These are phyloP conservation scores for Tragelaphus buxtoni DNA, from an alignment of 2,113 vertebrate genomes.

Conservation along the genomic window DNA sequence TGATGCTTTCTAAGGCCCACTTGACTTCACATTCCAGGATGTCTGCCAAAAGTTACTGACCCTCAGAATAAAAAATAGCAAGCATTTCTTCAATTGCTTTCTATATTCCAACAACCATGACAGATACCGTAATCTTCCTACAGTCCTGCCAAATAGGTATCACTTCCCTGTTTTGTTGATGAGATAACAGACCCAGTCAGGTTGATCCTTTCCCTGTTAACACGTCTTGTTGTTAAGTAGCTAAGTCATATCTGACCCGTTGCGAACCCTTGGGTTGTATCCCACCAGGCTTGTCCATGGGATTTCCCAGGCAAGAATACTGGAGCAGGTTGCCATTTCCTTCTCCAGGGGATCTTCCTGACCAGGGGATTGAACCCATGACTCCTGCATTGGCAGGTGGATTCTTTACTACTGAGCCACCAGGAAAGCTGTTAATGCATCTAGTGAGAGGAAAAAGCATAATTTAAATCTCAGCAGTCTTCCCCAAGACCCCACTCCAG, in stretches of 20 bases:
- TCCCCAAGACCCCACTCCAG: not conserved
- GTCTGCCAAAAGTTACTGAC: not conserved
- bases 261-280: not conserved
- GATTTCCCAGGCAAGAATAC: not conserved
- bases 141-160: not conserved
- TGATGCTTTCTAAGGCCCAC: too few relatives aligned
- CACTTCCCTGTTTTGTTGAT: not conserved
- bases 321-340: not conserved
- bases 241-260: rapidly evolving
- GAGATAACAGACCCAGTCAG: not conserved
- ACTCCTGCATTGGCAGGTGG: not conserved
- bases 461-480: not conserved
- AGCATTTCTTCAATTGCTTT: not conserved
- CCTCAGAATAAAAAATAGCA: not conserved
- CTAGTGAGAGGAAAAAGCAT: not conserved
- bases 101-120: not conserved
- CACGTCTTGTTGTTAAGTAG: not conserved
- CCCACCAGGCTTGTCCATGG: not conserved
- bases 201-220: not conserved
- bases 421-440: not conserved
- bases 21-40: too few relatives aligned
- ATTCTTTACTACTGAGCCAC: not conserved
- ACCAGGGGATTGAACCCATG: not conserved
- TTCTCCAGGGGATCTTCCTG: not conserved
- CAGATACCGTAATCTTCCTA: not conserved